Evolutionary conservation across 2,113 vertebrate genomes (phyloP).

Genomic region (Pongo abelii): DNA sequence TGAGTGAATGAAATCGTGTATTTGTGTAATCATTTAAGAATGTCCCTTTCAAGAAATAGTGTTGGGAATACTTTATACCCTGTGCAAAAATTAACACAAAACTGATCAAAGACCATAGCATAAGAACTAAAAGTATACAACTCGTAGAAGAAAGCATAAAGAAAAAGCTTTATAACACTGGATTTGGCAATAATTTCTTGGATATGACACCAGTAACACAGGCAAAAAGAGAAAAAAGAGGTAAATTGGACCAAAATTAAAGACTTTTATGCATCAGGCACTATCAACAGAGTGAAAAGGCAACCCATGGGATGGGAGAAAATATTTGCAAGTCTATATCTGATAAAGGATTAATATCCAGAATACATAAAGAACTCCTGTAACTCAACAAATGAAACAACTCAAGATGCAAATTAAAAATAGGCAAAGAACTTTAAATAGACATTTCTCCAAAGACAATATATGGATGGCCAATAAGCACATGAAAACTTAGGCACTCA

Average conservation of each 20-base stretch:
- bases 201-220: not conserved
- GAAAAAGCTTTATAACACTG: not conserved
- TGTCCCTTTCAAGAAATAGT: not conserved
- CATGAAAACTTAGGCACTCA: not conserved
- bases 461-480: not conserved
- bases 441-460: not conserved
- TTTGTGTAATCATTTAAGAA: not conserved
- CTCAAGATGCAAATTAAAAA: not conserved
- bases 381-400: not conserved
- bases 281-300: not conserved
- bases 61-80: not conserved
- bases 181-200: not conserved
- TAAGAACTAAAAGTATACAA: not conserved
- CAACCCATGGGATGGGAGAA: not conserved
- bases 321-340: not conserved
- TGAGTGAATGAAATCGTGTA: not conserved
- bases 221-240: not conserved
- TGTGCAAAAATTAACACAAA: not conserved
- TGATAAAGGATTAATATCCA: not conserved
- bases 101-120: not conserved
- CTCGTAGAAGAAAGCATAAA: not conserved
- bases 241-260: not conserved
- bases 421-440: not conserved
- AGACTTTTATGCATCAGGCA: not conserved
- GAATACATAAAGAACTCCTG: not conserved